Base-by-base conservation (phyloP, 1,140 invertebrate genomes). In the Drosophila carrolli region DNA sequence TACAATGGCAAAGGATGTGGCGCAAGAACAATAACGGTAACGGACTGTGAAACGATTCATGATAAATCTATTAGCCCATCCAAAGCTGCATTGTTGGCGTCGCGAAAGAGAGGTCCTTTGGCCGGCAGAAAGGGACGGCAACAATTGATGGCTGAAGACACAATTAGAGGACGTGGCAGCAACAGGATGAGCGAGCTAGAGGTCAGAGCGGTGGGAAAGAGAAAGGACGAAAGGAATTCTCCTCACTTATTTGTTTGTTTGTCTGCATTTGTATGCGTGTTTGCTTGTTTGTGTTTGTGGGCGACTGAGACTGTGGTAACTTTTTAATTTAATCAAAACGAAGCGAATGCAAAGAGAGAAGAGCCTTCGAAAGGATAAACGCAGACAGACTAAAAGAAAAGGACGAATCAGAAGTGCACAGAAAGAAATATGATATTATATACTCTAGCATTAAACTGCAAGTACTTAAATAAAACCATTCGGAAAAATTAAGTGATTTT, bases 261-360 rank as follows among this genome's bases (percentile, higher is more conserved):
- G 56, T 19, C n/a, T 27, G 55, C 54, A 59, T 58, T 59, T 14
- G 59, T 23, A 59, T 51, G 47, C 56, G 27, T 48, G 9, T 72
- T 23, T 48, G 40, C 19, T 51, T 54, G 57, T 50, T 27, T 48
- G 27, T 32, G 27, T 54, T 27, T 51, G 37, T 48, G 58, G 27
- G 23, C 41, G 47, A 54, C 35, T 60, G 72, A 19, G 50, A 27
- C 44, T 50, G 73, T 44, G 73, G 75, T 59, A 77, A 77, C 74
- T 77, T 77, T 77, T 77, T 77, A 77, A 77, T 77, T 77, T 77
- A 77, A 77, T 77, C 75, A 77, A 77, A 77, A 70, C 74, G 75
- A 70, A 71, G 65, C 37, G 66, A 71, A 29, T 43, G 57, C 75
- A 43, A 71, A 56, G 16, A 37, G 44, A 47, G 8, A 37, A 37